Evolutionary conservation across 2,113 vertebrate genomes (phyloP), one percentile per base, ranked within the genome.

Genomic region (Psettodes erumei): DNA sequence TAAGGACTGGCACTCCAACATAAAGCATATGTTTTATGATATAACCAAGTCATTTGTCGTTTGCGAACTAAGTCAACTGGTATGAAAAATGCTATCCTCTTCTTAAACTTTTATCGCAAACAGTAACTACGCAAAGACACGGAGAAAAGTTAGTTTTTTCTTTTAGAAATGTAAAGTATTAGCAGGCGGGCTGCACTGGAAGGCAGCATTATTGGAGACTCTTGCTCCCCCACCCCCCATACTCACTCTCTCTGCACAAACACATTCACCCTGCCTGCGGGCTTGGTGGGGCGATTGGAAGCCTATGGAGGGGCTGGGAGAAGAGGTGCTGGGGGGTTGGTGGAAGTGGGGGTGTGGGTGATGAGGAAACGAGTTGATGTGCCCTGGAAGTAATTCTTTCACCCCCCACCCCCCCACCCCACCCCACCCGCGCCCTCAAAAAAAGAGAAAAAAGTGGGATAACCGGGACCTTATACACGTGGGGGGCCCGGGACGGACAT

Each of bases 361-460:
- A 79, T 84, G 91, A 94, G 93, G 94, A 94, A 94, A 93, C 88
- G 83, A 86, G 83, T 67, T 90, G 79, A 87, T 90, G 81, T 94
- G 93, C 92, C 92, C 94, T 94, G 94, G 94, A 95, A 95, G 94
- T 94, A 87, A 92, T 93, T 93, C 89, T 88, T 90, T 85, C 84
- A 63, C 89, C 89, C 86, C 60, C 55, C 42, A 40, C 25, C 32
- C 2, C 18, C 21, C 45, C 12, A 21, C 2, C 55, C 27, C 5
- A 18, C 85, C 55, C 54, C 61, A 42, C 28, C 28, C 8, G 7
- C 23, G 43, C 21, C 33, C 7, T 37, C 45, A 9, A 60, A 12
- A 62, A 15, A 53, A 15, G 13, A 45, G 62, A 71, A 86, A 74
- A 91, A 91, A 88, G 86, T 89, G 85, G 71, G 85, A 89, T 82